phyloP scores from a whole-genome alignment of 2,888 invertebrate species.

The Eurois occulta region DNA sequence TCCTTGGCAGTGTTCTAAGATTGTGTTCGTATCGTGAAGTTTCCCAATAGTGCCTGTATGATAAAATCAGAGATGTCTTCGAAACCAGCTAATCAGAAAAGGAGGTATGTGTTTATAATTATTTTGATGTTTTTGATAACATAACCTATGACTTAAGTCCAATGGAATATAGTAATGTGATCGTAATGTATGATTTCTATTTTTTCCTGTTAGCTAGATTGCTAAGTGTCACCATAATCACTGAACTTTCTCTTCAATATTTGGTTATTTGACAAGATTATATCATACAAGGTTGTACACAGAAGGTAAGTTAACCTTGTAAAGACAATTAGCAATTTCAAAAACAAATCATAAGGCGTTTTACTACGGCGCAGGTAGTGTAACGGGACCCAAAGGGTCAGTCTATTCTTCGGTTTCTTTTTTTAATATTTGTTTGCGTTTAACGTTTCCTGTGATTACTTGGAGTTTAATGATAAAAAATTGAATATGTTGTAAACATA shows the following conservation, averaged over 20 bases:
- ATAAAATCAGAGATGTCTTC: slow-evolving; percentile 86
- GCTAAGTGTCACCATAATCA: slow-evolving; percentile 64
- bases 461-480: slow-evolving; percentile 57
- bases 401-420: slow-evolving; percentile 23
- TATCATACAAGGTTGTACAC: slow-evolving; percentile 25
- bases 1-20: slow-evolving; percentile 91
- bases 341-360: background rate
- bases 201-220: slow-evolving; percentile 67
- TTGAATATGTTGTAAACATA: slow-evolving; percentile 58
- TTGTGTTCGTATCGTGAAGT: slow-evolving; percentile 88
- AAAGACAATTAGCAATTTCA: background rate
- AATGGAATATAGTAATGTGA: slow-evolving; percentile 13
- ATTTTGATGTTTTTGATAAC: slow-evolving; percentile 46
- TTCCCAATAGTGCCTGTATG: slow-evolving; percentile 81
- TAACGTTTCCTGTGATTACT: slow-evolving; percentile 49
- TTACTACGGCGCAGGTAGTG: slow-evolving; percentile 28
- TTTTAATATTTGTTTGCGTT: slow-evolving; percentile 23
- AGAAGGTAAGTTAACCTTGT: slow-evolving; percentile 10
- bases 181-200: slow-evolving; percentile 39
- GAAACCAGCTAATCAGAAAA: slow-evolving; percentile 92
- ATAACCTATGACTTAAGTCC: slow-evolving; percentile 46
- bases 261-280: slow-evolving; percentile 38
- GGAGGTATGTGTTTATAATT: slow-evolving; percentile 90
- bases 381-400: slow-evolving; percentile 41
- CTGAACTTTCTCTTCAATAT: slow-evolving; percentile 73